Conservation (phyloP, 2,113 vertebrate species). For the Morone saxatilis region DNA sequence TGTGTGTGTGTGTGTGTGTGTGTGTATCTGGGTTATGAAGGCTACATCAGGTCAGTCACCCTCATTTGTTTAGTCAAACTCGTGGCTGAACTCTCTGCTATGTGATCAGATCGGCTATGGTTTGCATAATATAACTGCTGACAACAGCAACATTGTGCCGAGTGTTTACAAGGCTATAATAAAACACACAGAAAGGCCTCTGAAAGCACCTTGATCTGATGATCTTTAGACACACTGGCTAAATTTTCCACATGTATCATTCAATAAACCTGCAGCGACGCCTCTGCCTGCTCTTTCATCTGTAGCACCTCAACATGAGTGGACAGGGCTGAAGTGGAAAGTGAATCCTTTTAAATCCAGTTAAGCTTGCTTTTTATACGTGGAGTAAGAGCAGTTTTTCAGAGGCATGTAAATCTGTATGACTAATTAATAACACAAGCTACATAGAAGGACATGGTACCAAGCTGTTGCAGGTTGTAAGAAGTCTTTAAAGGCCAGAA, state of each 20-base stretch:
- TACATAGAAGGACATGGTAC: not conserved
- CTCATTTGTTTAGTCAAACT: constrained; percentile 72
- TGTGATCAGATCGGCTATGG: constrained; percentile 30
- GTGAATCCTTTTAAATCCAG: not conserved
- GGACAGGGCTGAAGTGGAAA: not conserved
- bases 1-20: constrained; percentile 7
- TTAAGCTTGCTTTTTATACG: not conserved
- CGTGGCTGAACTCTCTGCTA: constrained; percentile 28
- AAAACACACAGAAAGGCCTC: constrained; percentile 22
- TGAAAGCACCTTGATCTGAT: constrained; percentile 31
- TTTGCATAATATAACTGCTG: constrained; percentile 57
- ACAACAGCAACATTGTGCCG: constrained; percentile 44
- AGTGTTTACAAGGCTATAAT: constrained; percentile 39
- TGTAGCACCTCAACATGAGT: not conserved
- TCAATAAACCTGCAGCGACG: constrained; percentile 6
- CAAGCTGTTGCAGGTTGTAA: not conserved
- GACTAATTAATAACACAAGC: not conserved
- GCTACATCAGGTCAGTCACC: constrained; percentile 2
- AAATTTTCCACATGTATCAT: constrained; percentile 18
- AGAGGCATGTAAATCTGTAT: not conserved
- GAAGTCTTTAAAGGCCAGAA: not conserved
- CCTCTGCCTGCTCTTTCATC: not conserved
- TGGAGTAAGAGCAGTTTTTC: not conserved
- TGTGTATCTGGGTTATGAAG: constrained; percentile 25
- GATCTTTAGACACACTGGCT: not conserved